Evolutionary conservation across 2,888 invertebrate species (phyloP).

Genomic region (Drosophila tanythrix): DNA sequence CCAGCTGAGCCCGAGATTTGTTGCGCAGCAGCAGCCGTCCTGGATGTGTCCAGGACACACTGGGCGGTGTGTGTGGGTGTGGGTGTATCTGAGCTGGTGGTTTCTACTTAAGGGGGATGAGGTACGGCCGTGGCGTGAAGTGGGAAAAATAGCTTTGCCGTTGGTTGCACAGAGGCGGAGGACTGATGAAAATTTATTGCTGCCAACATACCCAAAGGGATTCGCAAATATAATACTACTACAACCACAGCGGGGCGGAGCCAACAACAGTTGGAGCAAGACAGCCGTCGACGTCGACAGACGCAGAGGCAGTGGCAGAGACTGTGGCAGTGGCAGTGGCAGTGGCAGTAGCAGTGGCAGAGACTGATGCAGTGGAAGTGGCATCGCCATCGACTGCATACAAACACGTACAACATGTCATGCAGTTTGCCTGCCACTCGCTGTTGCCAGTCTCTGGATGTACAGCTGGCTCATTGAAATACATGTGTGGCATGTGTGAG

Average conservation of each 20-base stretch:
- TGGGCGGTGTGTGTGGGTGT: neutral
- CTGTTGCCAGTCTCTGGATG: constrained; percentile 22
- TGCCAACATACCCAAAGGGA: constrained; percentile 79
- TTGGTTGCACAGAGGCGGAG: constrained; percentile 45
- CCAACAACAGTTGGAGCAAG: constrained; percentile 56
- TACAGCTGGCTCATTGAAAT: constrained; percentile 27
- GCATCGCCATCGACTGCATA: constrained; percentile 51
- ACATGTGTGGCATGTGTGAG: constrained; percentile 25
- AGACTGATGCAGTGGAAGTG: neutral
- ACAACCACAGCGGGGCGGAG: constrained; percentile 60
- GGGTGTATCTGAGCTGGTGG: constrained; percentile 19
- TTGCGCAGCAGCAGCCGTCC: constrained; percentile 43
- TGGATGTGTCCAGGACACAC: constrained; percentile 6
- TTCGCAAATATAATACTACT: constrained; percentile 78
- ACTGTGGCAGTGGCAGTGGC: constrained; percentile 10
- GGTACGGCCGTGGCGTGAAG: constrained; percentile 55
- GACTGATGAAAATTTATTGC: constrained; percentile 81
- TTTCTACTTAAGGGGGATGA: constrained; percentile 56
- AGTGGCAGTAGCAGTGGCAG: constrained; percentile 15
- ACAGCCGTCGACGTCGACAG: constrained; percentile 45
- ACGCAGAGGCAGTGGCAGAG: constrained; percentile 6
- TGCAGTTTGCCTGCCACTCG: constrained; percentile 48
- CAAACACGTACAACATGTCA: constrained; percentile 74
- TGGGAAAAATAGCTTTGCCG: constrained; percentile 67
- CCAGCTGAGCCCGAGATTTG: constrained; percentile 79